Evolutionary conservation across 2,113 vertebrate species (phyloP).

Genomic region (Corydoras maculifer): DNA sequence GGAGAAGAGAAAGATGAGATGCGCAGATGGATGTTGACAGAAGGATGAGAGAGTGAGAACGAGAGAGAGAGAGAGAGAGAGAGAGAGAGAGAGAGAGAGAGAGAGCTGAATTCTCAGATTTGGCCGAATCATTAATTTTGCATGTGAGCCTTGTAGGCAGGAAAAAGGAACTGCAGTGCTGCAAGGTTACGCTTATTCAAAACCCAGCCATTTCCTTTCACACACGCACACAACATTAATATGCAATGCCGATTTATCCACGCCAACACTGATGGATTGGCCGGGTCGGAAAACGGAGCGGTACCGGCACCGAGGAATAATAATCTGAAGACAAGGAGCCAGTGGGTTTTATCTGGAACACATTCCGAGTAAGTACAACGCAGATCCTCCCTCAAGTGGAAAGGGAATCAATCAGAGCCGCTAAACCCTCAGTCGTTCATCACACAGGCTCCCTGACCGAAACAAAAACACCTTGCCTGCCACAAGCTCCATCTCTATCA

Average conservation of each 20-base stretch:
- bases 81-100: not conserved
- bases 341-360: not conserved
- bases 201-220: constrained; percentile 17
- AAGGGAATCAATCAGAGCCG: not conserved
- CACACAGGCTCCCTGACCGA: not conserved
- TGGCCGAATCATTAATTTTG: constrained; percentile 61
- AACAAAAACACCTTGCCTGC: not conserved
- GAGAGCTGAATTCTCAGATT: constrained; percentile 41
- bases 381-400: not conserved
- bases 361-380: not conserved
- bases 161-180: constrained; percentile 39
- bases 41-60: constrained; percentile 23
- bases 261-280: constrained; percentile 11
- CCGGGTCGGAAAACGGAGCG: not conserved
- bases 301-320: not conserved
- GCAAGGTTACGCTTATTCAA: constrained; percentile 39
- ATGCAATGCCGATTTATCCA: not conserved
- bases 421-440: constrained; percentile 1
- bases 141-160: constrained; percentile 49
- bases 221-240: constrained; percentile 13
- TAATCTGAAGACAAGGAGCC: constrained; percentile 11
- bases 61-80: constrained; percentile 25
- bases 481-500: not conserved
- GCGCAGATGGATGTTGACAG: constrained; percentile 24
- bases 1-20: constrained; percentile 7